Evolutionary conservation across 2,797 vertebrate genomes (phyloP).

Genomic region (Cyclura pinguis): DNA sequence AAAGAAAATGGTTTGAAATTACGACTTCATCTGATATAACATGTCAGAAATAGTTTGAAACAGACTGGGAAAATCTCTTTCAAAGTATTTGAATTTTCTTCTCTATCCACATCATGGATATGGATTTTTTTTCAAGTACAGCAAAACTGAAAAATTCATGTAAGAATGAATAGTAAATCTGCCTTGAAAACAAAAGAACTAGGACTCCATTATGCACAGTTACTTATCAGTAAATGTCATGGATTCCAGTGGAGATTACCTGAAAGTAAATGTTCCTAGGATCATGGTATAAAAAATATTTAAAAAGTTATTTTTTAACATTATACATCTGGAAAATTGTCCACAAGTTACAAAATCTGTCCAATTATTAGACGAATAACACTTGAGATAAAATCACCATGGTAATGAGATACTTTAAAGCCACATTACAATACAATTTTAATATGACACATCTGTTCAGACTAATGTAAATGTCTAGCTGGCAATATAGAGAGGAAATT

Average conservation of each 20-base stretch:
- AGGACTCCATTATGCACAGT: conserved; percentile 17
- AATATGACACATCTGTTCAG: conserved; percentile 21
- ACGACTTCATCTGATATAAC: conserved; percentile 39
- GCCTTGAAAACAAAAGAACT: conserved; percentile 44
- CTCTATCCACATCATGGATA: background rate
- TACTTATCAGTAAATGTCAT: conserved; percentile 60
- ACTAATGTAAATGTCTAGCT: conserved; percentile 41
- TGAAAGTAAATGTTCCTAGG: conserved; percentile 13
- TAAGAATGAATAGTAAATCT: conserved; percentile 24
- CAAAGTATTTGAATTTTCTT: conserved; percentile 63
- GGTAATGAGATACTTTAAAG: conserved; percentile 41
- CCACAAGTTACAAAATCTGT: conserved; percentile 24
- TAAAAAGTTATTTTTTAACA: background rate
- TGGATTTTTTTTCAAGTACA: conserved; percentile 29
- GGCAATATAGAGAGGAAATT: conserved; percentile 29
- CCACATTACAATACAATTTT: conserved; percentile 23
- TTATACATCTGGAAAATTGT: background rate
- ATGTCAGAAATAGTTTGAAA: conserved; percentile 66
- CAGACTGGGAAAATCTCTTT: background rate
- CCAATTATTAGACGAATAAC: conserved; percentile 40
- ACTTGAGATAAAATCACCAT: background rate
- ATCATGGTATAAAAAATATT: background rate
- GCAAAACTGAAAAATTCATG: conserved; percentile 6
- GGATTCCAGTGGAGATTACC: conserved; percentile 39
- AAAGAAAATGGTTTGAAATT: conserved; percentile 49